phyloP scores from a whole-genome alignment of 2,888 invertebrate species.

The Tenodera sinensis region DNA sequence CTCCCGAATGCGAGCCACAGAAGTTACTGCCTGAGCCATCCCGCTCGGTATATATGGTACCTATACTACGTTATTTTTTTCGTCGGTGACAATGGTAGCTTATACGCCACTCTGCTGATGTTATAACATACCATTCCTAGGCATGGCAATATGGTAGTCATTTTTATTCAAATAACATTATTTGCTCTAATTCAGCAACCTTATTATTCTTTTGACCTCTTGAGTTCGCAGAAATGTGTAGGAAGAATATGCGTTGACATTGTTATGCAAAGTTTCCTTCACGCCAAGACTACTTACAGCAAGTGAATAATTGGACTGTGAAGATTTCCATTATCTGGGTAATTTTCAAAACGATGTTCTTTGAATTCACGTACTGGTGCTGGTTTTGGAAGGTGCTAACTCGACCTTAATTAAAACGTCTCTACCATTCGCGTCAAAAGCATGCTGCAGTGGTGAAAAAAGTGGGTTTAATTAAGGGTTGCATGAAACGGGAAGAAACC shows the following conservation, averaged over 20 bases:
- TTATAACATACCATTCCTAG: no score
- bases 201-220: not conserved
- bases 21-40: no score
- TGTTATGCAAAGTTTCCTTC: not conserved
- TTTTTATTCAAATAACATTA: not conserved
- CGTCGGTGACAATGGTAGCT: no score
- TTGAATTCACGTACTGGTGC: not conserved
- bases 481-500: not conserved
- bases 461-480: not conserved
- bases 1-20: no score
- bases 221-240: not conserved
- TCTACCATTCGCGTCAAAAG: not conserved
- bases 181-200: not conserved
- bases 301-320: not conserved
- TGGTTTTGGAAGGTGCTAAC: not conserved
- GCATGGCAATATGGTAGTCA: no score
- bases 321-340: not conserved
- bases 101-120: no score
- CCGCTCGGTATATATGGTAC: no score
- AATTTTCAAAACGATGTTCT: not conserved
- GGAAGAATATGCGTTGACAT: not conserved
- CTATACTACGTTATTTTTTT: no score
- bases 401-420: not conserved
- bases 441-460: not conserved
- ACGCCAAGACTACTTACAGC: not conserved